Evolutionary conservation across 2,797 vertebrate genomes (phyloP).

Genomic region (Cuculus canorus): DNA sequence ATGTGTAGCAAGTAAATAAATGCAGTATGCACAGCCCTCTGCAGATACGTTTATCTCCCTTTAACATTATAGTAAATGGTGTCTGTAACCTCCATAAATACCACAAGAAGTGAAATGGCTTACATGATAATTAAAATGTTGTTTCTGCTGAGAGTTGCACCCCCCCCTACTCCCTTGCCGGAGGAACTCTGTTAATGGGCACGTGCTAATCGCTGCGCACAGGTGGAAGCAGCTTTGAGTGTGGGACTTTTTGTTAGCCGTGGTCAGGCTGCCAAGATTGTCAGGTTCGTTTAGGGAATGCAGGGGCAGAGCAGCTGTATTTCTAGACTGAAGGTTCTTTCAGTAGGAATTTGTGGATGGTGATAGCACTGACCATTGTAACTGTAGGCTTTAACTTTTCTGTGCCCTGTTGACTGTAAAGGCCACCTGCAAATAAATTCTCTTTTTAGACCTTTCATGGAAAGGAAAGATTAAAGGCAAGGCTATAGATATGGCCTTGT

Average conservation of each 20-base stretch:
- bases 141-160: slow-evolving; percentile 1
- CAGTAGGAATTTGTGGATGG: neutral
- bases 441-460: neutral
- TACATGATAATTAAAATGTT: slow-evolving; percentile 33
- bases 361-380: neutral
- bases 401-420: neutral
- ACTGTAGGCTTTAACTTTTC: neutral
- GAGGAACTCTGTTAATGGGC: neutral
- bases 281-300: neutral
- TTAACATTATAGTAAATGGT: slow-evolving; percentile 39
- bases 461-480: neutral
- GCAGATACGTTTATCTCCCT: slow-evolving; percentile 67
- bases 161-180: neutral
- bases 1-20: slow-evolving; percentile 44
- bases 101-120: slow-evolving; percentile 58
- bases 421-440: neutral
- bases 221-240: neutral
- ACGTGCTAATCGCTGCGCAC: neutral
- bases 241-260: accelerated
- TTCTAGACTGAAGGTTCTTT: neutral
- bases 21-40: neutral
- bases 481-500: accelerated
- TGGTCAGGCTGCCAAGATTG: neutral
- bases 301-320: neutral
- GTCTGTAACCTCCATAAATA: slow-evolving; percentile 62